These are phyloP conservation scores for Reticulitermes lucifugus DNA, from an alignment of 2,888 invertebrate species.

Conservation along the genomic window DNA sequence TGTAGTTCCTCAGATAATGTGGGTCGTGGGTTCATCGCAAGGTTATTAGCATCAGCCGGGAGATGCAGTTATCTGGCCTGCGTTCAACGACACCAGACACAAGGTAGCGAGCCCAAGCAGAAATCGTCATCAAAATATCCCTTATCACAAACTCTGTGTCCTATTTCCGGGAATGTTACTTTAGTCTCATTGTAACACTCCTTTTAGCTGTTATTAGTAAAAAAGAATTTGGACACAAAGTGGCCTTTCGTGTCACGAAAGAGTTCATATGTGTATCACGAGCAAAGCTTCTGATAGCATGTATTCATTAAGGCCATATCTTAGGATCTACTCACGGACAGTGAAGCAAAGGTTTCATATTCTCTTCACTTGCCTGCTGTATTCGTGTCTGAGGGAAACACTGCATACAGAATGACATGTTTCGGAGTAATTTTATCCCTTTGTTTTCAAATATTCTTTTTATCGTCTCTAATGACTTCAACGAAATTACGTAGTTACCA, in stretches of 20 bases:
- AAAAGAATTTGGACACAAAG: background rate
- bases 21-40: background rate
- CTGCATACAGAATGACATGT: background rate
- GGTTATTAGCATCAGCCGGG: conserved; percentile 11
- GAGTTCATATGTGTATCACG: background rate
- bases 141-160: background rate
- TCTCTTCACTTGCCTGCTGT: background rate
- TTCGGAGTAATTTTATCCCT: background rate
- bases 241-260: background rate
- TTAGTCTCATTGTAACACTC: background rate
- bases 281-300: background rate
- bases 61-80: background rate
- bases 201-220: background rate
- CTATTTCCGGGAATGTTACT: background rate
- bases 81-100: background rate
- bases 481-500: no score
- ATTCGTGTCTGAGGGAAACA: background rate
- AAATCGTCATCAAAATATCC: background rate
- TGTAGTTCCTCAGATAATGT: background rate
- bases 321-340: background rate
- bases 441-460: background rate
- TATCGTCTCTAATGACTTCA: no score
- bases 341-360: background rate
- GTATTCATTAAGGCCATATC: background rate
- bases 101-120: background rate